A percentile compares a stretch with the other conserved stretches of the same genome.
These are phyloP conservation scores for Pseudomyrmex cubaensis DNA, from an alignment of 1,140 invertebrate species.

Conservation along the genomic window DNA sequence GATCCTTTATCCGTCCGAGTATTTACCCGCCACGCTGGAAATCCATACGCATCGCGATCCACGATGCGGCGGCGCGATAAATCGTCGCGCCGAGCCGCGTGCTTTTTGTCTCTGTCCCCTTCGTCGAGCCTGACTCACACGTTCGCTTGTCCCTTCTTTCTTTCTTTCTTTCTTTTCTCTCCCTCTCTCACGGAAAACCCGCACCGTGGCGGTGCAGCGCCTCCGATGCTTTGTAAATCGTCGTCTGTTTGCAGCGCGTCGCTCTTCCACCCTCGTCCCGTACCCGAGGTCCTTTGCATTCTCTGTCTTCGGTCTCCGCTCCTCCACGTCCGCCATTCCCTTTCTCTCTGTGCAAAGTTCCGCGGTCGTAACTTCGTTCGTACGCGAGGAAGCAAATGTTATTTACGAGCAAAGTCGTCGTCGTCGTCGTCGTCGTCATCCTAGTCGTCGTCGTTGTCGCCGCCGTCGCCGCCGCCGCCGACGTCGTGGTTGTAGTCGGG, in stretches of 20 bases:
- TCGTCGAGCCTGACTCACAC: background rate
- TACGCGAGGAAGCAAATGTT: slow-evolving; percentile 72
- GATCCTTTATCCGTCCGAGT: slow-evolving; percentile 58
- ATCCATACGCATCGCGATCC: slow-evolving; percentile 59
- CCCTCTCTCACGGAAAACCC: background rate
- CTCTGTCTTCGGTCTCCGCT: slow-evolving; percentile 8
- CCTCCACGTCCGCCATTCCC: slow-evolving; percentile 18
- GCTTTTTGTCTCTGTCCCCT: slow-evolving; percentile 48
- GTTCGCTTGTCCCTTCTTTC: too few species aligned
- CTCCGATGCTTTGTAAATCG: slow-evolving; percentile 67
- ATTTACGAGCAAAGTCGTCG: slow-evolving; percentile 75
- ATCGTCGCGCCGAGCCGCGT: slow-evolving; percentile 46
- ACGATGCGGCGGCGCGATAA: slow-evolving; percentile 54
- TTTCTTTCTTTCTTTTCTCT: background rate
- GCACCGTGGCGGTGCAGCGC: slow-evolving; percentile 27
- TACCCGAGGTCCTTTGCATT: slow-evolving; percentile 25
- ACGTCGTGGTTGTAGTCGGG: slow-evolving; percentile 16
- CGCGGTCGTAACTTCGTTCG: slow-evolving; percentile 71
- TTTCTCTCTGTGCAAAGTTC: slow-evolving; percentile 64
- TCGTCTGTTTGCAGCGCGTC: slow-evolving; percentile 61
- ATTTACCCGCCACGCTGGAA: slow-evolving; percentile 54
- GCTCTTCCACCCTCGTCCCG: slow-evolving; percentile 22
- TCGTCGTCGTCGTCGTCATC: slow-evolving; percentile 23
- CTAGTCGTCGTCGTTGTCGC: background rate
- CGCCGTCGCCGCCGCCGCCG: background rate